These are phyloP conservation scores for Luehdorfia chinensis DNA, from an alignment of 1,140 invertebrate species.

Conservation along the genomic window DNA sequence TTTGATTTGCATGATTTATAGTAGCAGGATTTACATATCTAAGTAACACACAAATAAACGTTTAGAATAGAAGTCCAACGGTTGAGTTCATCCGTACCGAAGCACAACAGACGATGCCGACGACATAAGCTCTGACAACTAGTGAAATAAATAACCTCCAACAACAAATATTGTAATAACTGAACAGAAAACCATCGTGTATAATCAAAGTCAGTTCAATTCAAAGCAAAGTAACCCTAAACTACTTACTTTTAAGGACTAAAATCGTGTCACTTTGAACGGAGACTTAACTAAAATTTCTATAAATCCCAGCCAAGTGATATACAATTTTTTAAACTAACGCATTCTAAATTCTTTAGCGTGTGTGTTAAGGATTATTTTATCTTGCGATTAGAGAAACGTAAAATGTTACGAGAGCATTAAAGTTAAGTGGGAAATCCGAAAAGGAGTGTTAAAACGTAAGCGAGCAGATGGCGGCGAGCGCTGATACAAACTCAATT, in stretches of 20 bases:
- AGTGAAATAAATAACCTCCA: conserved; percentile 63
- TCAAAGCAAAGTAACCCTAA: conserved; percentile 38
- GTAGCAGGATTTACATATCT: background rate
- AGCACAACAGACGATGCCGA: conserved; percentile 34
- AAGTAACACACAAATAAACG: background rate
- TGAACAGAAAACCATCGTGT: conserved; percentile 28
- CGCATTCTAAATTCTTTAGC: conserved; percentile 36
- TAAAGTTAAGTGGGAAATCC: conserved; percentile 74
- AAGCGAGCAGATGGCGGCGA: conserved; percentile 56
- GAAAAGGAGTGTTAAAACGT: conserved; percentile 66
- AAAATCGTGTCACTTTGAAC: conserved; percentile 28
- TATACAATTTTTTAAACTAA: conserved; percentile 34
- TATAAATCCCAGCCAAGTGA: conserved; percentile 49
- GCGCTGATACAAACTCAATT: conserved; percentile 70
- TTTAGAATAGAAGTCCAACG: background rate
- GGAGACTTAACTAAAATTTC: conserved; percentile 36
- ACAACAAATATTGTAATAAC: conserved; percentile 71
- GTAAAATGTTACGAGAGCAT: conserved; percentile 68
- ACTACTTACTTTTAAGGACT: conserved; percentile 26
- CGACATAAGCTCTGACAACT: conserved; percentile 42
- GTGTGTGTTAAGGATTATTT: conserved; percentile 35
- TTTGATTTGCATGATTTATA: conserved; percentile 10
- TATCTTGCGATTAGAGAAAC: conserved; percentile 27
- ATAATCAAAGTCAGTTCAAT: conserved; percentile 22
- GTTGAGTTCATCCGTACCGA: conserved; percentile 39